Evolutionary conservation across 2,113 vertebrate genomes (phyloP), one percentile per base, ranked within the genome.

Genomic region (Etheostoma cragini): DNA sequence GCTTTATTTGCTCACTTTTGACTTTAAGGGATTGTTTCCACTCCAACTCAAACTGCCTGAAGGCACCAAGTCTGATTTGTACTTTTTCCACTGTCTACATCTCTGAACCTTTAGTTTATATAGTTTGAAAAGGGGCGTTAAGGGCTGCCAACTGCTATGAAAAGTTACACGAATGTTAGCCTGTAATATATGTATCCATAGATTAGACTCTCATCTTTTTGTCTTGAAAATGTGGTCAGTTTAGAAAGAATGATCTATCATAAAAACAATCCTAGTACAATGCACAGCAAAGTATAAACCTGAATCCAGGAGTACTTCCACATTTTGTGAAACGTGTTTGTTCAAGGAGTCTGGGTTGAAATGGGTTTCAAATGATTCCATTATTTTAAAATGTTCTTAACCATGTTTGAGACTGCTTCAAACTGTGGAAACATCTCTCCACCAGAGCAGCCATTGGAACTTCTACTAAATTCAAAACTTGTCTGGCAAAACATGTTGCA

Each of bases 1-100:
- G 52, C 67, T 82, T 78, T 67, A 64, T 82, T 72, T 67, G 65
- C 76, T 63, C 24, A 26, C 6, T 5, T n/a, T 57, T 24, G 49
- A 62, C 47, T 21, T 8, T 4, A 21, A 72, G 22, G 50, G 52
- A 66, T 12, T 8, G 8, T 70, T 64, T 77, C 17, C 71, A 4
- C 6, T 14, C 1, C 12, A 22, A 19, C 4, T 45, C 5, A 56
- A 46, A 69, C 47, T 7, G 47, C 19, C 68, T 66, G 68, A 58
- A 52, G 21, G 46, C 53, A 5, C 0, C 19, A 3, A 1, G 17
- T 52, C 15, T 66, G 46, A n/a, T 60, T 19, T 42, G 38, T 2
- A 5, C 50, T 15, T 53, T 24, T 16, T 6, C 45, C 38, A 38
- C 38, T 52, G 26, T 47, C 16, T 33, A 5, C 45, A n/a, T 52